Evolutionary conservation across 2,888 invertebrate species (phyloP).

Genomic region (Cryptus viduatorius): DNA sequence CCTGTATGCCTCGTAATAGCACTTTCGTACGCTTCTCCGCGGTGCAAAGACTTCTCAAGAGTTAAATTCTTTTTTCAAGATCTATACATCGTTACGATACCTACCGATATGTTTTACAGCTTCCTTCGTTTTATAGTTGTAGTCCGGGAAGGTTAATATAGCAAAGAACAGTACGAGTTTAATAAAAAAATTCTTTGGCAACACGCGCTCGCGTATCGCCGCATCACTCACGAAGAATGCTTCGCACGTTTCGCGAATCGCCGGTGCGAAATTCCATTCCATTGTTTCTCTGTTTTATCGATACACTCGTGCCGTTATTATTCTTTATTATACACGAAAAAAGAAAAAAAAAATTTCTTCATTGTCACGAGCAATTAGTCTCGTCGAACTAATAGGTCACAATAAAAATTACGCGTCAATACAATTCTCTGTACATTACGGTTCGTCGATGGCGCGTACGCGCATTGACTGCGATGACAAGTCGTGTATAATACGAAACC

Average conservation of each 20-base stretch:
- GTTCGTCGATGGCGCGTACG: not conserved
- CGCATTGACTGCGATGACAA: not conserved
- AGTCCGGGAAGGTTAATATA: slow-evolving; percentile 24
- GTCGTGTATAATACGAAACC: slow-evolving; percentile 6
- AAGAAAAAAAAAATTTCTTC: not conserved
- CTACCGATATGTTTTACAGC: slow-evolving; percentile 28
- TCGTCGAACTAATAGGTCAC: not conserved
- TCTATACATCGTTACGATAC: no score
- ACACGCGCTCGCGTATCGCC: slow-evolving; percentile 9
- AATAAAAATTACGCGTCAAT: not conserved
- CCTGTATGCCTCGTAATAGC: no score
- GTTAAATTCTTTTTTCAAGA: no score
- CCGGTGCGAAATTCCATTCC: slow-evolving; percentile 17
- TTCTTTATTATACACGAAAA: not conserved
- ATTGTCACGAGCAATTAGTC: slow-evolving; percentile 18
- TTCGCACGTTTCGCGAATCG: slow-evolving; percentile 37
- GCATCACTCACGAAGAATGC: not conserved
- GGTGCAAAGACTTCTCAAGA: no score
- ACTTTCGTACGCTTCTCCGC: no score
- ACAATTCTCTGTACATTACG: not conserved
- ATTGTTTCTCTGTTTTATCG: slow-evolving; percentile 50
- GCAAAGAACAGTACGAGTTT: slow-evolving; percentile 46
- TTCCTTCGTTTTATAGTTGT: not conserved
- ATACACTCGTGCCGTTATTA: slow-evolving; percentile 5
- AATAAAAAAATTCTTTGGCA: slow-evolving; percentile 39